Conservation (phyloP, 2,888 invertebrate species). For the Panzeria rudis region DNA sequence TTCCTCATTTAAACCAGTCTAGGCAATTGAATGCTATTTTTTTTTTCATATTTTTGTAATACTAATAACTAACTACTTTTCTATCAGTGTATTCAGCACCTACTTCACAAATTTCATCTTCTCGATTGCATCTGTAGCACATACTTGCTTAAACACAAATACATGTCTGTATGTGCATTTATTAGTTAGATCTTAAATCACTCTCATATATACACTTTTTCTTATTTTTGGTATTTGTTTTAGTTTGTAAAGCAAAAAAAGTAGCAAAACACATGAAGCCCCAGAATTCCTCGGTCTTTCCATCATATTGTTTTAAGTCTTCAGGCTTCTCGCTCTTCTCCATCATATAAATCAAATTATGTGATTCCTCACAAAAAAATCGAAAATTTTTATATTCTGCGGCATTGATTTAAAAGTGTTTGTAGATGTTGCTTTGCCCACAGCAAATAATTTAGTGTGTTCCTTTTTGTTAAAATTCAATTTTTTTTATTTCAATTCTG, state of each 20-base stretch:
- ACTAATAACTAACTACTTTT: too few relatives aligned
- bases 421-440: constrained; percentile 25
- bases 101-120: constrained; percentile 10
- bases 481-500: constrained; percentile 28
- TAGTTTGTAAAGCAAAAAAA: constrained; percentile 4
- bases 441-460: constrained; percentile 58
- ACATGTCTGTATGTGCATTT: constrained; percentile 14
- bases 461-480: constrained; percentile 30
- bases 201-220: constrained; percentile 12
- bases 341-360: constrained; percentile 64
- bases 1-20: too few relatives aligned
- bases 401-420: constrained; percentile 7
- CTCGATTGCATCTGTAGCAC: constrained; percentile 15
- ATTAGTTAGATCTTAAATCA: constrained; percentile 39
- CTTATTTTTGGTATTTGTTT: constrained; percentile 45
- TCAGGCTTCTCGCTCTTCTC: constrained; percentile 16
- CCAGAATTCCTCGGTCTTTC: background rate
- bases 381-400: constrained; percentile 18
- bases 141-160: background rate
- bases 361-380: constrained; percentile 33
- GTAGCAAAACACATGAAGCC: background rate
- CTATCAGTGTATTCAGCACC: constrained; percentile 35
- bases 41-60: too few relatives aligned
- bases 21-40: too few relatives aligned
- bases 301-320: constrained; percentile 34